A percentile compares a stretch with the other conserved stretches of the same genome.
phyloP scores from a whole-genome alignment of 2,113 vertebrate species.

The Thymallus thymallus region DNA sequence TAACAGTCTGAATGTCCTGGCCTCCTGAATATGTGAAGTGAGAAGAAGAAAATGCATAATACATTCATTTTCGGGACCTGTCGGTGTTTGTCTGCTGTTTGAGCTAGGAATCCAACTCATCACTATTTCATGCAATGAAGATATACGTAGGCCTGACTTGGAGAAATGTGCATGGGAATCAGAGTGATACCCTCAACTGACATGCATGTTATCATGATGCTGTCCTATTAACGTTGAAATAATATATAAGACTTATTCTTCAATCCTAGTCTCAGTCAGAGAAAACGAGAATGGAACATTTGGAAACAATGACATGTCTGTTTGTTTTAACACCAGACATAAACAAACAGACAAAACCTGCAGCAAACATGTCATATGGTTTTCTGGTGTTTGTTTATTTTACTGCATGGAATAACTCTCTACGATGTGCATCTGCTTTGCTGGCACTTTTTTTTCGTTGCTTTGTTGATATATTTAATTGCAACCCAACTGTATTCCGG shows the following conservation, averaged over 20 bases:
- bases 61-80: too few relatives aligned
- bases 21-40: too few relatives aligned
- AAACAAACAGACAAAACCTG: slow-evolving; percentile 30
- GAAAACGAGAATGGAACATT: not conserved
- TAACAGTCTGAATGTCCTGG: too few relatives aligned
- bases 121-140: too few relatives aligned
- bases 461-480: slow-evolving; percentile 77
- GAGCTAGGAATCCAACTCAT: too few relatives aligned
- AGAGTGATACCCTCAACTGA: too few relatives aligned
- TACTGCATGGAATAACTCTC: slow-evolving; percentile 37
- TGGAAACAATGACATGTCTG: slow-evolving; percentile 4
- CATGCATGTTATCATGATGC: slow-evolving; percentile 13
- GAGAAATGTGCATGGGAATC: too few relatives aligned
- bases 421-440: slow-evolving; percentile 16
- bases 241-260: too few relatives aligned
- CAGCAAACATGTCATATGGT: slow-evolving; percentile 5
- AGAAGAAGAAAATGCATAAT: too few relatives aligned
- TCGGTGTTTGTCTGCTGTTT: too few relatives aligned
- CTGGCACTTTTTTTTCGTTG: slow-evolving; percentile 40
- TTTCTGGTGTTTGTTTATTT: slow-evolving; percentile 33
- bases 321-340: slow-evolving; percentile 17
- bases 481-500: slow-evolving; percentile 68
- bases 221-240: slow-evolving; percentile 24
- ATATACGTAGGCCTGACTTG: too few relatives aligned
- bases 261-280: slow-evolving; percentile 1